Percentiles rank a stretch among this genome's conserved stretches.
Conservation (phyloP, 2,888 invertebrate genomes). For the Ophioninae sp. region DNA sequence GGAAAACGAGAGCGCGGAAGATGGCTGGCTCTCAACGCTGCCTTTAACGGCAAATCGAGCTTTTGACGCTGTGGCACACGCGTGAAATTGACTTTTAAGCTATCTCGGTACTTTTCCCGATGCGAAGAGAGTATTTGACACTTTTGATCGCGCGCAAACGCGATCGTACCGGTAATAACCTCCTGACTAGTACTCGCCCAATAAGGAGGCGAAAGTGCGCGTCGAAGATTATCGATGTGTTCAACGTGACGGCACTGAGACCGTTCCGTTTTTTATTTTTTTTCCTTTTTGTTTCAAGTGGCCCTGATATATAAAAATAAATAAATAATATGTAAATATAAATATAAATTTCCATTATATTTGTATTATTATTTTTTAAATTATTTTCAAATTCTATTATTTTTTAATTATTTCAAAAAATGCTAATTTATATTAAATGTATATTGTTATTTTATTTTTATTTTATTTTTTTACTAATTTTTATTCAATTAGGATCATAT, state of each 20-base stretch:
- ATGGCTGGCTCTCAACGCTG: neutral
- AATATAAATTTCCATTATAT: too few species aligned
- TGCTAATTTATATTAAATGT: too few species aligned
- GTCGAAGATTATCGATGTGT: conserved; percentile 37
- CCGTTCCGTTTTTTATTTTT: too few species aligned
- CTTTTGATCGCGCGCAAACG: conserved; percentile 38
- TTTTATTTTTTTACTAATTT: too few species aligned
- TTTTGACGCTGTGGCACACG: conserved; percentile 47
- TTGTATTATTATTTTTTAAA: too few species aligned
- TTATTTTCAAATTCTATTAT: too few species aligned
- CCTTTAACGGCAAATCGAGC: conserved; percentile 53
- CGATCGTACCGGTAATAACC: neutral
- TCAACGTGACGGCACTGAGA: neutral
- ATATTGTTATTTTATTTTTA: too few species aligned
- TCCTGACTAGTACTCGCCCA: neutral
- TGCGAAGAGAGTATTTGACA: conserved; percentile 58
- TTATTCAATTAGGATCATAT: too few species aligned
- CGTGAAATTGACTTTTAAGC: conserved; percentile 62
- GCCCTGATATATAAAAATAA: too few species aligned
- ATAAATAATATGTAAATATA: too few species aligned
- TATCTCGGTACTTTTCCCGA: conserved; percentile 24
- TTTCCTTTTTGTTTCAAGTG: too few species aligned
- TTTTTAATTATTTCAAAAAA: too few species aligned
- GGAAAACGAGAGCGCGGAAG: conserved; percentile 16
- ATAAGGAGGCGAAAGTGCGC: neutral